These are phyloP conservation scores for Epizoanthus ramosus DNA, from an alignment of 92 coral and sea anemone genomes.

Conservation along the genomic window DNA sequence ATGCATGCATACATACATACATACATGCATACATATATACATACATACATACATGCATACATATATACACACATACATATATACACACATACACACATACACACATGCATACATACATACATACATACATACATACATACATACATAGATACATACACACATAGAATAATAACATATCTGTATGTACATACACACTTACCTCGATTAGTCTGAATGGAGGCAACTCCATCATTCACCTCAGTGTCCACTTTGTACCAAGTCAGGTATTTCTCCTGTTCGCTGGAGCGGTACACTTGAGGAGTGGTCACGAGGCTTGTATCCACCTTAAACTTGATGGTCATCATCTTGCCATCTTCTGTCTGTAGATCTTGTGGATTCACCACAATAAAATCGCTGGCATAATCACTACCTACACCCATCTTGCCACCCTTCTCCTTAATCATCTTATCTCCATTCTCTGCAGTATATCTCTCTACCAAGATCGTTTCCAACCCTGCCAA, in stretches of 20 bases:
- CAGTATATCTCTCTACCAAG: constrained; percentile 72
- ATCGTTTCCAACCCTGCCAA: constrained; percentile 67
- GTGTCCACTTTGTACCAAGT: constrained; percentile 86
- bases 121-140: neutral
- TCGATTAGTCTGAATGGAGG: constrained; percentile 60
- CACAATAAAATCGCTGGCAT: constrained; percentile 82
- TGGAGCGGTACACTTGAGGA: constrained; percentile 79
- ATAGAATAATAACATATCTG: too few species aligned
- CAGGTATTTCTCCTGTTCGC: constrained; percentile 49
- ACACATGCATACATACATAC: too few species aligned
- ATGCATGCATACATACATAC: too few species aligned
- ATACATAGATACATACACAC: neutral
- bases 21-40: too few species aligned
- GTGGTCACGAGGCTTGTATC: constrained; percentile 63
- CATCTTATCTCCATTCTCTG: constrained; percentile 79
- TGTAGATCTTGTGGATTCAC: constrained; percentile 74
- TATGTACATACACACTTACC: constrained; percentile 45
- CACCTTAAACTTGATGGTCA: constrained; percentile 73
- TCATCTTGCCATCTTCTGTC: constrained; percentile 61
- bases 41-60: too few species aligned
- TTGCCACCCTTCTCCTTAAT: constrained; percentile 76
- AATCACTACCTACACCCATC: constrained; percentile 83
- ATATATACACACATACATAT: too few species aligned
- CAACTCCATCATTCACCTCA: constrained; percentile 60
- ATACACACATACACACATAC: too few species aligned